A percentile compares a stretch with the other conserved stretches of the same genome.
Evolutionary conservation across 2,888 invertebrate genomes (phyloP).

Genomic region (Cremastinae sp.): DNA sequence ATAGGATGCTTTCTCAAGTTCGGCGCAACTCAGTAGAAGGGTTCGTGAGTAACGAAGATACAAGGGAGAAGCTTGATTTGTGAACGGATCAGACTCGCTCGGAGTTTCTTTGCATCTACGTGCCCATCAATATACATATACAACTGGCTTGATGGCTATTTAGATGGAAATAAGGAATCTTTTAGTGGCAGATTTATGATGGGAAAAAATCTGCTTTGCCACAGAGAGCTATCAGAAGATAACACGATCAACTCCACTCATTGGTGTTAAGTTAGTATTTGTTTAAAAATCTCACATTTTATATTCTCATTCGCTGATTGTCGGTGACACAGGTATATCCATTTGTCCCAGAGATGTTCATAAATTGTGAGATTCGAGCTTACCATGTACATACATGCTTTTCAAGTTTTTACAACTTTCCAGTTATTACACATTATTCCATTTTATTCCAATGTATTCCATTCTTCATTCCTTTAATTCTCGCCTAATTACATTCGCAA

Average conservation of each 20-base stretch:
- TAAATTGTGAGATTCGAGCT: too few relatives aligned
- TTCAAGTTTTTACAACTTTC: too few relatives aligned
- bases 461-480: too few relatives aligned
- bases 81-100: constrained; percentile 7
- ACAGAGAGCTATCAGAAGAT: constrained; percentile 29
- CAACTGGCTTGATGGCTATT: neutral
- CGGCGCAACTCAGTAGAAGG: constrained; percentile 32
- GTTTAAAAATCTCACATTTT: neutral
- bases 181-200: constrained; percentile 21
- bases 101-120: constrained; percentile 30
- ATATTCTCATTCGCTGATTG: neutral
- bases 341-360: too few relatives aligned
- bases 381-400: too few relatives aligned
- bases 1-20: constrained; percentile 15
- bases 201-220: constrained; percentile 5
- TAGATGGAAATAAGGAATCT: neutral
- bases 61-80: constrained; percentile 23
- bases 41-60: neutral
- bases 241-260: neutral
- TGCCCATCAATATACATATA: constrained; percentile 11
- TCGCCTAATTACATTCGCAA: too few relatives aligned
- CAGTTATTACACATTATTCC: too few relatives aligned
- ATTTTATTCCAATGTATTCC: too few relatives aligned
- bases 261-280: neutral
- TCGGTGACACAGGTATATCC: too few relatives aligned